phyloP scores from a whole-genome alignment of 2,888 invertebrate species.

The Tryphoninae sp. region DNA sequence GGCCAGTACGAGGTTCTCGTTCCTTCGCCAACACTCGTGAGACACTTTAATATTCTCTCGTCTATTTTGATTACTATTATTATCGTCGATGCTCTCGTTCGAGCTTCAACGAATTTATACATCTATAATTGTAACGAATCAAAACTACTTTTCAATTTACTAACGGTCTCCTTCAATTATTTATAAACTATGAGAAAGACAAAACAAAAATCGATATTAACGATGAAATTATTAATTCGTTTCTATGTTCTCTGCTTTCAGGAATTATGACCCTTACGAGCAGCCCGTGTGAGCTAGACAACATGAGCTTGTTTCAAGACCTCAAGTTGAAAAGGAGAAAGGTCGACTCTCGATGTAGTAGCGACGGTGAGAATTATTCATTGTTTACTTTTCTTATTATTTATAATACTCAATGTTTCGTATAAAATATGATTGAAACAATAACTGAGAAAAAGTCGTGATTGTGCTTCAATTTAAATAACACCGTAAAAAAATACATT shows the following conservation, averaged over 20 bases:
- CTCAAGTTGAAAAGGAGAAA: slow-evolving; percentile 98
- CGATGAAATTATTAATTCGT: no score
- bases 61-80: slow-evolving; percentile 12
- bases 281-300: slow-evolving; percentile 98
- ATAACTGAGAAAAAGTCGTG: no score
- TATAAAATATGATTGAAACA: no score
- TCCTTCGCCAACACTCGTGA: neutral
- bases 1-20: neutral
- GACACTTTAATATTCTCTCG: neutral
- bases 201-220: slow-evolving; percentile 25
- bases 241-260: slow-evolving; percentile 81
- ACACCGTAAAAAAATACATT: no score
- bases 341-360: slow-evolving; percentile 97
- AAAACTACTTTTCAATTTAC: no score
- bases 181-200: neutral
- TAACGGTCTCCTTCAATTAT: no score
- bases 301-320: slow-evolving; percentile 99
- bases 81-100: neutral
- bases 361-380: slow-evolving; percentile 89
- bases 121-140: no score
- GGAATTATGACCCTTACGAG: slow-evolving; percentile 99
- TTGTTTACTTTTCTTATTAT: neutral
- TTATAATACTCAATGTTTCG: no score
- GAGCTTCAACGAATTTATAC: no score
- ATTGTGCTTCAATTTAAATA: no score